Evolutionary conservation across 2,797 vertebrate genomes (phyloP).

Genomic region (Pygocentrus nattereri): DNA sequence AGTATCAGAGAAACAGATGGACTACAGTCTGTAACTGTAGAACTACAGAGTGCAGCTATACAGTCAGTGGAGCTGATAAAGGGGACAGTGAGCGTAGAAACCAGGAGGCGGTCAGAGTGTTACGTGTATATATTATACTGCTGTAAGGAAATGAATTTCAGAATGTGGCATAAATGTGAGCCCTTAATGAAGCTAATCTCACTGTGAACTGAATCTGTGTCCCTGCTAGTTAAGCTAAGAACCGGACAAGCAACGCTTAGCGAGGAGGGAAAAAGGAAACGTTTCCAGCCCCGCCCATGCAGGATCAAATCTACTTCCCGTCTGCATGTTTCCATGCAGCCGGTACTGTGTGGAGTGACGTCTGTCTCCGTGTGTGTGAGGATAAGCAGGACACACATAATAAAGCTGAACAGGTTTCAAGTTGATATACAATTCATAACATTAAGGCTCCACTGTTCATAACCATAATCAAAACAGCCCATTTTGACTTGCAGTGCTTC

Average conservation of each 20-base stretch:
- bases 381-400: not conserved
- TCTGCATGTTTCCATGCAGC: constrained; percentile 67
- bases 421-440: not conserved
- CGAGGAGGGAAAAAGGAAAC: constrained; percentile 3
- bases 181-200: not conserved
- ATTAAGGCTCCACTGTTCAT: not conserved
- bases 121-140: not conserved
- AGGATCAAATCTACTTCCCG: constrained; percentile 80
- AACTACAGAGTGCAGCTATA: too few species aligned
- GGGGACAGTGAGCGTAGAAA: too few species aligned
- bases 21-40: too few species aligned
- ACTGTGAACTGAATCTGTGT: too few species aligned
- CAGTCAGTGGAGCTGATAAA: too few species aligned
- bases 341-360: constrained; percentile 45
- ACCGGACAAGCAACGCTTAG: not conserved
- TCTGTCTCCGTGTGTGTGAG: not conserved
- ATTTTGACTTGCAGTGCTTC: not conserved
- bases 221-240: not conserved
- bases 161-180: not conserved
- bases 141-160: not conserved
- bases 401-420: not conserved
- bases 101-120: too few species aligned
- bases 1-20: too few species aligned
- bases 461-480: not conserved
- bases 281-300: constrained; percentile 68